Base-by-base conservation (phyloP, 1,140 invertebrate species). In the Achatina immaculata region DNA sequence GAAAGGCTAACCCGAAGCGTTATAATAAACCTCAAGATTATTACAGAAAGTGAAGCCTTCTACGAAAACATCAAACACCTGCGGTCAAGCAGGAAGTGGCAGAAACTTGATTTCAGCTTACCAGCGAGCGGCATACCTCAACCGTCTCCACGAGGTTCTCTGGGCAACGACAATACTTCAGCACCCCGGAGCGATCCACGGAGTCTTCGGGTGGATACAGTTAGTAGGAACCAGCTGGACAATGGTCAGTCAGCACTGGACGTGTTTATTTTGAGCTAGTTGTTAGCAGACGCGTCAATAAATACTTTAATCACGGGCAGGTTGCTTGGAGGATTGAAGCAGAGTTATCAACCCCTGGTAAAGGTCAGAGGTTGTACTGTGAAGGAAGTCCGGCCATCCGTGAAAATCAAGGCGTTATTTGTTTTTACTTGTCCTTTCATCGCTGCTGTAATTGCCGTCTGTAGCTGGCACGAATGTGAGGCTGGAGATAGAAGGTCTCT, bases 81-180 rank as follows among this genome's bases (percentile, higher is more conserved):
- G n/a, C 6, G n/a, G 58, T 62, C 58, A 21, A 34, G 24, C 58
- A n/a, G 58, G 58, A 62, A 62, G 58, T 62, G 58, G n/a, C 58
- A 62, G 58, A 62, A 28, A 62, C 16, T n/a, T 62, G 58, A 62
- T 62, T 4, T 28, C 19, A 28, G 31, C n/a, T 6, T 6, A 62
- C 58, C 58, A 6, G 58, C 16, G n/a, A 62, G 6, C n/a, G 21
- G 55, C 31, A 6, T 48, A 6, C 58, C 19, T 6, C 58, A 62
- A 28, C n/a, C n/a, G 21, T 4, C 58, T 34, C n/a, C 58, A 21
- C 4, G 58, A 62, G 58, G 58, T 62, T n/a, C n/a, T n/a, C 58
- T 31, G 58, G 2, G n/a, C n/a, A 31, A 11, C 45, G 58, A 2
- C n/a, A 55, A 7, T 3, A 31, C 2, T 31, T 16, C 58, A 11